Evolutionary conservation across 2,888 invertebrate species (phyloP).

Genomic region (Pandemis corylana): DNA sequence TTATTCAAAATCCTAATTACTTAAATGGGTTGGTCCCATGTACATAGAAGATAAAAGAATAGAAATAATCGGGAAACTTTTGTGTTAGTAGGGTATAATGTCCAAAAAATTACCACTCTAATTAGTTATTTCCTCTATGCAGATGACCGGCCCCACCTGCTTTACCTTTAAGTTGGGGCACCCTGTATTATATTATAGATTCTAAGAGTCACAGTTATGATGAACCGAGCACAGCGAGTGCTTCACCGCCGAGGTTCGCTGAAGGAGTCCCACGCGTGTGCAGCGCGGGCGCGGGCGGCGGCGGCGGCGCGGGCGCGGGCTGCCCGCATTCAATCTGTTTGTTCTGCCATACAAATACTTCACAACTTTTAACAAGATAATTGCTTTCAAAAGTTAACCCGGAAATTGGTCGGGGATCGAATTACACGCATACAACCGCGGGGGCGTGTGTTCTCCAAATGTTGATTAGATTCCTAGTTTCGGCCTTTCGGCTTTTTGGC

Average conservation of each 20-base stretch:
- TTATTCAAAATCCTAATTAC: too few species aligned
- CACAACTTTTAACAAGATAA: constrained; percentile 32
- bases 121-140: too few species aligned
- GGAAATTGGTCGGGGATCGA: constrained; percentile 21
- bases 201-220: too few species aligned
- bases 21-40: too few species aligned
- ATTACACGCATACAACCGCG: constrained; percentile 11
- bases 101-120: too few species aligned
- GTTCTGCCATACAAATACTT: constrained; percentile 27
- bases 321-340: constrained; percentile 8
- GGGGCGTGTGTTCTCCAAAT: neutral
- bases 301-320: too few species aligned
- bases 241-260: neutral
- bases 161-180: too few species aligned
- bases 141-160: too few species aligned
- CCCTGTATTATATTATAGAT: too few species aligned
- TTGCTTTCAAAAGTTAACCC: constrained; percentile 33
- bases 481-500: neutral
- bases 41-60: too few species aligned
- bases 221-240: neutral
- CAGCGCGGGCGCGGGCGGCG: neutral
- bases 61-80: too few species aligned
- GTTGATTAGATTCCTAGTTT: constrained; percentile 6
- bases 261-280: neutral
- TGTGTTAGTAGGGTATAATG: too few species aligned